A percentile compares a stretch with the other conserved stretches of the same genome.
Conservation (phyloP, 2,888 invertebrate species). For the Lymantria monacha region DNA sequence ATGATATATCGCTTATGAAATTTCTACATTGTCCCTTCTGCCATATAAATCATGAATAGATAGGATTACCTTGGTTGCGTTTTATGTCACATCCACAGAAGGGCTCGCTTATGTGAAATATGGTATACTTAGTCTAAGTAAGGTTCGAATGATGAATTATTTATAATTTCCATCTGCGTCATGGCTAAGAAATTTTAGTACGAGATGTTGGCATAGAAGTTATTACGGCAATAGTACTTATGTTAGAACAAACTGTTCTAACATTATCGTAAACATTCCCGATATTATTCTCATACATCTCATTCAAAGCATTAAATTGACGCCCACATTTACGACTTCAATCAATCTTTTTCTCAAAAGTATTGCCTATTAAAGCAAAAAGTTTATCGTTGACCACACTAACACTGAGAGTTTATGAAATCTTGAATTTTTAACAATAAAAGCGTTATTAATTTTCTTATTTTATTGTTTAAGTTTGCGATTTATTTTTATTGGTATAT, state of each 20-base stretch:
- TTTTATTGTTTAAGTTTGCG: too few species aligned
- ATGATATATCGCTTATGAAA: conserved; percentile 69
- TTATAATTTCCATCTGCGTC: conserved; percentile 67
- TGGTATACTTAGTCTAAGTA: conserved; percentile 77
- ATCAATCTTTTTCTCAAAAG: neutral
- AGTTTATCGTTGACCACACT: too few species aligned
- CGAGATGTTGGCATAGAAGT: conserved; percentile 40
- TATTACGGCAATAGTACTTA: conserved; percentile 41
- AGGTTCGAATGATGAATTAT: conserved; percentile 76
- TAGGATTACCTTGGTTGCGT: conserved; percentile 76
- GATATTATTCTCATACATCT: neutral
- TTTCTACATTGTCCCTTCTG: conserved; percentile 71
- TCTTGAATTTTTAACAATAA: too few species aligned
- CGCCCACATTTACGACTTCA: neutral
- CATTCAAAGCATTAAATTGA: neutral
- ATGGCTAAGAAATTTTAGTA: conserved; percentile 56
- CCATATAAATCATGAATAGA: conserved; percentile 76
- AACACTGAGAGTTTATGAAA: too few species aligned
- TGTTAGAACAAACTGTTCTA: conserved; percentile 28
- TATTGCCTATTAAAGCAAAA: neutral
- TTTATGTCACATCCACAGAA: conserved; percentile 75
- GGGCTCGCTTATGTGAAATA: conserved; percentile 69
- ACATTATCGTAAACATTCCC: conserved; percentile 30
- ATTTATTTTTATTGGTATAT: too few species aligned
- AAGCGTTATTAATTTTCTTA: too few species aligned